Percentiles rank a stretch among this genome's conserved stretches.
These are phyloP conservation scores for Drosophila tanythrix DNA, from an alignment of 2,888 invertebrate species.

Conservation along the genomic window DNA sequence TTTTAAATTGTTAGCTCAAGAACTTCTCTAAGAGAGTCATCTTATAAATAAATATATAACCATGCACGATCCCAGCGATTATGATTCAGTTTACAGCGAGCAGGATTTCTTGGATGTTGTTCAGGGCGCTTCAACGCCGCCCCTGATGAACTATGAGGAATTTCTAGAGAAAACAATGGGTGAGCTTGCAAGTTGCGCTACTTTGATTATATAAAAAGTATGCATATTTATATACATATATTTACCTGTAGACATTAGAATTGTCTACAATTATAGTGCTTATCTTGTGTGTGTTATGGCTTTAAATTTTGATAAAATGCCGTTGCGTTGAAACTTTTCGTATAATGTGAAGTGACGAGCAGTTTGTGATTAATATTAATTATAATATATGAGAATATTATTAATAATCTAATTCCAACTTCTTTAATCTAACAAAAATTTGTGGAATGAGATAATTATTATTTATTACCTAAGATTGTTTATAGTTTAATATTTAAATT, in stretches of 20 bases:
- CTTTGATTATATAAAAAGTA: background rate
- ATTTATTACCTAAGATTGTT: background rate
- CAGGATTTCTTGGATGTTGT: conserved; percentile 59
- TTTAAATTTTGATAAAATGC: conserved; percentile 71
- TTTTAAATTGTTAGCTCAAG: background rate
- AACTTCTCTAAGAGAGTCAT: no score
- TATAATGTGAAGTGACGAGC: conserved; percentile 18
- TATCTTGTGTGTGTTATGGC: conserved; percentile 69
- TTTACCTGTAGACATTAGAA: conserved; percentile 25
- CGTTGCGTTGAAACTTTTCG: conserved; percentile 39
- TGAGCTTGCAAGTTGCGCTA: conserved; percentile 39
- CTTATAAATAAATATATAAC: background rate
- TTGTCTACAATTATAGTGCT: conserved; percentile 52
- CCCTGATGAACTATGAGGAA: conserved; percentile 68
- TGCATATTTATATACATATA: background rate
- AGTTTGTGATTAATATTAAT: background rate
- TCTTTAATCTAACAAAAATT: background rate
- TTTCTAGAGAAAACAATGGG: conserved; percentile 69
- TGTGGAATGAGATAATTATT: background rate
- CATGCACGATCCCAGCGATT: conserved; percentile 76
- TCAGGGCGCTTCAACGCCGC: conserved; percentile 60
- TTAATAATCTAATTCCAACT: background rate
- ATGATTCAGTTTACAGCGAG: conserved; percentile 71
- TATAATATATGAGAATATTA: background rate
- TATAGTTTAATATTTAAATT: background rate